Evolutionary conservation across 2,113 vertebrate species (phyloP), one percentile per base, ranked within the genome.

Genomic region (Aix galericulata): DNA sequence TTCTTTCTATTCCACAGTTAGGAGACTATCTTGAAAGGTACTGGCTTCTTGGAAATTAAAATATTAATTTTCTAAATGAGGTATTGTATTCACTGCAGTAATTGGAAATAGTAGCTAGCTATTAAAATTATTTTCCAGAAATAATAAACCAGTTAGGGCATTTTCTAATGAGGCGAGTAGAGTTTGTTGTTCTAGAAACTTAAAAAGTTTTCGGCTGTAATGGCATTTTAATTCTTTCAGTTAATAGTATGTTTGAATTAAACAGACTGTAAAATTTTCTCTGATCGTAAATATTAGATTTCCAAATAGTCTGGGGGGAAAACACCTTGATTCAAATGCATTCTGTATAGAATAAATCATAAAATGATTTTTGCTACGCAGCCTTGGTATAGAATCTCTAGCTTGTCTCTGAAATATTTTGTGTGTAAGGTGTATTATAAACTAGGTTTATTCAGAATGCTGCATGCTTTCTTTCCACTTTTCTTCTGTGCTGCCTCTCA

Each of bases 1-100:
- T 86, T 93, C 74, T 84, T 74, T 93, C 90, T 94, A 17, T 81
- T 74, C 82, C 93, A 88, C 26, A 2, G 32, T 91, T 87, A 52
- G 50, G 59, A 89, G 82, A 58, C 78, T 91, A 17, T 67, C 73
- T 87, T 89, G 86, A 94, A 91, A 90, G 73, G 59, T 93, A 44
- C 27, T 46, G 62, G 26, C 59, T 93, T 87, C 79, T 56, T 94
- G 91, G 82, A 92, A 86, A 68, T 91, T 13, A n/a, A 78, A 89
- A 59, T 17, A 15, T 53, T 80, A 0, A 4, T 86, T 88, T 87
- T 94, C 38, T 60, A 27, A 66, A 31, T 25, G 11, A 16, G 18
- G 3, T 64, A 27, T 29, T 3, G 0, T 5, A 23, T 83, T 86
- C 64, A 25, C 6, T 71, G 1, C 78, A 76, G 17, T 59, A 63